Conservation (phyloP, 2,888 invertebrate species). For the Hesperia comma region DNA sequence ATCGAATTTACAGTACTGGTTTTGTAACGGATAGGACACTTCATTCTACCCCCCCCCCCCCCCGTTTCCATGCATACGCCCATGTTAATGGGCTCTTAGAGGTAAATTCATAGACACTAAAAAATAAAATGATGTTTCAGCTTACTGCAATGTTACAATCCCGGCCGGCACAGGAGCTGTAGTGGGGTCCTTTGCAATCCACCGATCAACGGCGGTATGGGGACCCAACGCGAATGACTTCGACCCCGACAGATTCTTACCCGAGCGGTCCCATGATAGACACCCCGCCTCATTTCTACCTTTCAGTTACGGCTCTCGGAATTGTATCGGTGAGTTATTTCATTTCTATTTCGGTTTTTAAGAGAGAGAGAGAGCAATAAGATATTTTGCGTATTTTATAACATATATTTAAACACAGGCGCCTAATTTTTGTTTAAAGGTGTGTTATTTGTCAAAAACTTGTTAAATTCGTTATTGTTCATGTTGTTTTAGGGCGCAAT, state of each 20-base stretch:
- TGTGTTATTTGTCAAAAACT: background rate
- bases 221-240: slow-evolving; percentile 82
- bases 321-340: slow-evolving; percentile 67
- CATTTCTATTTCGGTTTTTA: background rate
- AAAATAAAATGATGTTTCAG: too few relatives aligned
- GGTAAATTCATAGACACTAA: too few relatives aligned
- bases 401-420: too few relatives aligned
- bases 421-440: too few relatives aligned
- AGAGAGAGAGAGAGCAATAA: too few relatives aligned
- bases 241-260: slow-evolving; percentile 85
- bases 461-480: background rate
- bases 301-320: slow-evolving; percentile 77
- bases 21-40: too few relatives aligned
- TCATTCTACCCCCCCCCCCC: too few relatives aligned
- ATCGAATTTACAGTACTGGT: too few relatives aligned
- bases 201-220: slow-evolving; percentile 79
- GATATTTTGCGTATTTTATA: too few relatives aligned
- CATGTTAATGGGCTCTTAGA: too few relatives aligned
- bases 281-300: slow-evolving; percentile 78
- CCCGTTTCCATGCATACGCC: too few relatives aligned
- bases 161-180: slow-evolving; percentile 75
- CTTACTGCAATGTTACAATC: slow-evolving; percentile 65
- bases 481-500: slow-evolving; percentile 62
- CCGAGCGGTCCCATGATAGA: slow-evolving; percentile 70
- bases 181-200: slow-evolving; percentile 73